phyloP scores from a whole-genome alignment of 2,797 vertebrate genomes.

The Sebastes aleutianus region DNA sequence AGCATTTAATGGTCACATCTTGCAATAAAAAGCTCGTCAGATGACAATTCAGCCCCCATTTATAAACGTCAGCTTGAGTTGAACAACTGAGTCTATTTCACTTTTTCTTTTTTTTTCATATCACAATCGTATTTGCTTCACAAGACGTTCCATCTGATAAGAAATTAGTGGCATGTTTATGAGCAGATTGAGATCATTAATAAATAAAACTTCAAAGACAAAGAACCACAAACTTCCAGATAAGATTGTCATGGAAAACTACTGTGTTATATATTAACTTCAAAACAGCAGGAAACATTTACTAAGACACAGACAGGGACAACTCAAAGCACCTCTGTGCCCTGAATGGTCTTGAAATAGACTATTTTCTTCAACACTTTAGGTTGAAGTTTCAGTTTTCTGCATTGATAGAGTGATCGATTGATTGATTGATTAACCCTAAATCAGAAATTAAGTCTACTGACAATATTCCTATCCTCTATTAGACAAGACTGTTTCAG shows the following conservation, averaged over 20 bases:
- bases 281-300: slow-evolving; percentile 25
- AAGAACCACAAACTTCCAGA: slow-evolving; percentile 24
- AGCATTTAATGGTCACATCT: neutral
- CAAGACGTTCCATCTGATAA: neutral
- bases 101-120: neutral
- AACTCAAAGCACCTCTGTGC: too few relatives aligned
- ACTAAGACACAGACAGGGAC: neutral
- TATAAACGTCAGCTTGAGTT: too few relatives aligned
- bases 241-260: slow-evolving; percentile 21
- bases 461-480: neutral
- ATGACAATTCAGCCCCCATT: too few relatives aligned
- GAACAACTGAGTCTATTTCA: neutral
- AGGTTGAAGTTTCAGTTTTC: neutral
- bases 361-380: neutral
- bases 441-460: neutral
- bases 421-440: neutral
- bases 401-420: neutral
- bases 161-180: neutral
- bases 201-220: slow-evolving; percentile 27
- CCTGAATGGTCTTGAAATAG: neutral
- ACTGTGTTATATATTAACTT: slow-evolving; percentile 56
- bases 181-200: slow-evolving; percentile 6
- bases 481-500: neutral
- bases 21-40: neutral
- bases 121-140: neutral